phyloP scores from a whole-genome alignment of 35 echinoderm and acorn worm genomes.

The Diadema setosum region DNA sequence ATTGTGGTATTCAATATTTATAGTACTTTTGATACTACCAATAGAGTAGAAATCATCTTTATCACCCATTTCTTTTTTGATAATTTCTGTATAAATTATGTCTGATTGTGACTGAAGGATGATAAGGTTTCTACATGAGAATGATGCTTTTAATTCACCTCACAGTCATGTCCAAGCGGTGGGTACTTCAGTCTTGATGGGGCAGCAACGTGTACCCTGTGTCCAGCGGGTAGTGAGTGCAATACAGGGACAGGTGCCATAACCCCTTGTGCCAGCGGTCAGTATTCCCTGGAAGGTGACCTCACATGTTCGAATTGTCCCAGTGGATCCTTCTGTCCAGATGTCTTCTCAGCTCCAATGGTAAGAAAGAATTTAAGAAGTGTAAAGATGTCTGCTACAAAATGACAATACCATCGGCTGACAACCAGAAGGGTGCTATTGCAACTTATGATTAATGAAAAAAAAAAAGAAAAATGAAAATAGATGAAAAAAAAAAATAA shows the following conservation, averaged over 20 bases:
- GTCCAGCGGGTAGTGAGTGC: slow-evolving; percentile 77
- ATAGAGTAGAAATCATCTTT: not conserved
- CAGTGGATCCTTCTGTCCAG: slow-evolving; percentile 62
- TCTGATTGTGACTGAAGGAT: not conserved
- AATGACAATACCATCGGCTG: too few relatives aligned
- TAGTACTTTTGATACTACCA: too few relatives aligned
- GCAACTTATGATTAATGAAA: too few relatives aligned
- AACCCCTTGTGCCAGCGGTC: slow-evolving; percentile 20
- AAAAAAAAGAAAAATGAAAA: too few relatives aligned
- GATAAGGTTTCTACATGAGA: not conserved
- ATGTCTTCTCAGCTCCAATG: slow-evolving; percentile 51
- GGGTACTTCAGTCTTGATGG: slow-evolving; percentile 64
- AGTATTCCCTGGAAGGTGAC: slow-evolving; percentile 83
- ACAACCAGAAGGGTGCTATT: too few relatives aligned
- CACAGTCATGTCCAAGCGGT: slow-evolving; percentile 61
- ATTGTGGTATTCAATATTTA: too few relatives aligned
- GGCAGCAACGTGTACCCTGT: slow-evolving; percentile 66
- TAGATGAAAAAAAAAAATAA: too few relatives aligned
- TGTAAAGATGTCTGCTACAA: too few relatives aligned
- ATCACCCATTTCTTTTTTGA: not conserved
- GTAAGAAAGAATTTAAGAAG: slow-evolving; percentile 20
- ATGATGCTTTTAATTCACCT: not conserved
- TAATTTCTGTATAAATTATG: too few relatives aligned
- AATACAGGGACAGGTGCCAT: slow-evolving; percentile 25
- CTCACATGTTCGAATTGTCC: slow-evolving; percentile 63